Conservation (phyloP, 2,113 vertebrate species). For the Archilochus colubris region DNA sequence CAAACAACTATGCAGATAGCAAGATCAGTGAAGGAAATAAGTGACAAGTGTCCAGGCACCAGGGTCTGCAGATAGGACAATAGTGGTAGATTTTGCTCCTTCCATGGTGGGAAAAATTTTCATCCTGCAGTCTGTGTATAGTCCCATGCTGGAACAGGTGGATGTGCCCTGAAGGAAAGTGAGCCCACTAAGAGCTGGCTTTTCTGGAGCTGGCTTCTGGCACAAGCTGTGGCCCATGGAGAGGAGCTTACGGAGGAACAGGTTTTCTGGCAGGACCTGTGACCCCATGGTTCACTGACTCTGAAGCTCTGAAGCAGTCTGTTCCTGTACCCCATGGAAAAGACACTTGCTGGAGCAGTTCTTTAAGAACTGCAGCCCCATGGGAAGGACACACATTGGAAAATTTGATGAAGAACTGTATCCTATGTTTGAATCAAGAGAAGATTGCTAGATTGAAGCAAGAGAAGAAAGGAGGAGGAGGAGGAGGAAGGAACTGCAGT, state of each 20-base stretch:
- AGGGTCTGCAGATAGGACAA: no score
- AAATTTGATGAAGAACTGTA: neutral
- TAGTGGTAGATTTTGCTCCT: accelerated
- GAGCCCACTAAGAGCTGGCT: neutral
- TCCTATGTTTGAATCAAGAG: neutral
- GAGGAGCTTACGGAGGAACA: neutral
- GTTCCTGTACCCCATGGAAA: neutral
- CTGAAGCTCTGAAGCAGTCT: neutral
- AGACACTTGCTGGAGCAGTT: neutral
- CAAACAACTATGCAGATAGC: neutral
- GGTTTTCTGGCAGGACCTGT: neutral
- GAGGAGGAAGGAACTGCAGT: neutral
- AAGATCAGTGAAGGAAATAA: neutral
- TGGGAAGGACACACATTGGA: neutral
- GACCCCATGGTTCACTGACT: neutral
- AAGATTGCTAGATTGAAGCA: neutral
- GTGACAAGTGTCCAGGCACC: neutral
- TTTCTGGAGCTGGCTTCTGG: no score
- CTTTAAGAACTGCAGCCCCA: neutral
- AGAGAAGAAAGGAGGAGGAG: neutral
- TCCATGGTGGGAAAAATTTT: neutral
- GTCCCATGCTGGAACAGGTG: accelerated
- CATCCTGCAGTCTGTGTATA: no score
- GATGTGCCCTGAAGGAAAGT: neutral
- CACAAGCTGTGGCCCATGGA: no score